These are phyloP conservation scores for Magallana gigas DNA, from an alignment of 1,140 invertebrate species.

Conservation along the genomic window DNA sequence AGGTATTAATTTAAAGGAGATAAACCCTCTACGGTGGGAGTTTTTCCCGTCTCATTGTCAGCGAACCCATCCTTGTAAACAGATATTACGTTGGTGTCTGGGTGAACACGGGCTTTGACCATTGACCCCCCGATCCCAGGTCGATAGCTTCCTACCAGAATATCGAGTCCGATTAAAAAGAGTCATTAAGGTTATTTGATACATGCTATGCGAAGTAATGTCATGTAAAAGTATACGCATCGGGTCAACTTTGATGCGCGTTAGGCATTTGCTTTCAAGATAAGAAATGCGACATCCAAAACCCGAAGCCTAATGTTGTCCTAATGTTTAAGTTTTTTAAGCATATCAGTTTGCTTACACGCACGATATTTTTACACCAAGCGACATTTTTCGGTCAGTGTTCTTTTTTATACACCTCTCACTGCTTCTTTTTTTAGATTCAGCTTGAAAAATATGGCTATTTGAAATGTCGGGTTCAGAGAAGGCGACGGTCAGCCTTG, in stretches of 20 bases:
- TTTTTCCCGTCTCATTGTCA: not conserved
- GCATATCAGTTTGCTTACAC: not conserved
- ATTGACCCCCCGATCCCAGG: not conserved
- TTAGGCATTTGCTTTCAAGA: not conserved
- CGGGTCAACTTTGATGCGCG: not conserved
- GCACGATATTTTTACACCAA: not conserved
- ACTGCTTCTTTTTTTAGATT: slow-evolving; percentile 60
- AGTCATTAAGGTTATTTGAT: no score
- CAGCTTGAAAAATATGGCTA: slow-evolving; percentile 74
- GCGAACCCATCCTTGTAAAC: not conserved
- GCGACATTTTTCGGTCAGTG: not conserved
- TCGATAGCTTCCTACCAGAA: not conserved
- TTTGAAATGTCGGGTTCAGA: slow-evolving; percentile 62
- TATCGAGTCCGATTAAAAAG: not conserved
- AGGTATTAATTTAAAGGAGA: slow-evolving; percentile 11
- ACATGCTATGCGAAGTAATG: no score
- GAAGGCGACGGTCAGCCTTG: slow-evolving; percentile 56
- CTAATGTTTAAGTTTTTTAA: not conserved
- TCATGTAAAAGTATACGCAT: no score
- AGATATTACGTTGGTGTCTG: slow-evolving; percentile 4
- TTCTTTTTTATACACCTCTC: slow-evolving; percentile 11
- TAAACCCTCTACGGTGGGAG: not conserved
- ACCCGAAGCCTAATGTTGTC: not conserved
- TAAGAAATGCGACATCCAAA: not conserved
- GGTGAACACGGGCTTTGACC: not conserved